Base-by-base conservation (phyloP, 2,797 vertebrate species). In the Neopelma chrysocephalum region DNA sequence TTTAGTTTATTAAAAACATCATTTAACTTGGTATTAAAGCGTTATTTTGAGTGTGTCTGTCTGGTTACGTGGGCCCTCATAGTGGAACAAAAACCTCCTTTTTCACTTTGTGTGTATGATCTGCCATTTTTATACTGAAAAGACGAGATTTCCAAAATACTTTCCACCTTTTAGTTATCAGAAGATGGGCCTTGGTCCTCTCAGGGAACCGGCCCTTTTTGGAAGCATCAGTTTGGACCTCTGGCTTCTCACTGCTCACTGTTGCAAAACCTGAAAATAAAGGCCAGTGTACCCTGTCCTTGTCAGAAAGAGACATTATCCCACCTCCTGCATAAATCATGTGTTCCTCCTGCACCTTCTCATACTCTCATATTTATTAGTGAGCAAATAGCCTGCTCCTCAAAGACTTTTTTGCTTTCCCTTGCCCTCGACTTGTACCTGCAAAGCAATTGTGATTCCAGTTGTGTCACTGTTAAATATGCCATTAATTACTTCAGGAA, bases 401-500 rank as follows among this genome's bases (percentile, higher is more conserved):
- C 76, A 94, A 92, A 93, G 61, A 53, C 48, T 47, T 77, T 25
- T 29, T 53, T 34, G 60, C 38, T 9, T 69, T 88, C 58, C 50
- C 51, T 86, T 86, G 82, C 69, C 89, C 83, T 93, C 60, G 11
- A 82, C 58, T 90, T 76, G 56, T 93, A 94, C 87, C 93, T 89
- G 81, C 64, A 92, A 77, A 96, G 64, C 62, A 82, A 70, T 84
- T 92, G 71, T 58, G 57, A 83, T 70, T 94, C 77, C 76, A 65
- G 42, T 29, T 84, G 66, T 95, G 69, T 81, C 70, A 57, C 89
- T 90, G 62, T 91, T 97, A 94, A 96, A 94, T 90, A 83, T 70
- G 34, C 32, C 82, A 66, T 96, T 96, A 96, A 94, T 96, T 97
- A 96, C 89, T 94, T 84, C 78, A 93, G 60, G 32, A 80, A 90